Percentiles rank a stretch among this genome's conserved stretches.
Conservation (phyloP, 2,797 vertebrate species). For the Phoxinus dragarum region DNA sequence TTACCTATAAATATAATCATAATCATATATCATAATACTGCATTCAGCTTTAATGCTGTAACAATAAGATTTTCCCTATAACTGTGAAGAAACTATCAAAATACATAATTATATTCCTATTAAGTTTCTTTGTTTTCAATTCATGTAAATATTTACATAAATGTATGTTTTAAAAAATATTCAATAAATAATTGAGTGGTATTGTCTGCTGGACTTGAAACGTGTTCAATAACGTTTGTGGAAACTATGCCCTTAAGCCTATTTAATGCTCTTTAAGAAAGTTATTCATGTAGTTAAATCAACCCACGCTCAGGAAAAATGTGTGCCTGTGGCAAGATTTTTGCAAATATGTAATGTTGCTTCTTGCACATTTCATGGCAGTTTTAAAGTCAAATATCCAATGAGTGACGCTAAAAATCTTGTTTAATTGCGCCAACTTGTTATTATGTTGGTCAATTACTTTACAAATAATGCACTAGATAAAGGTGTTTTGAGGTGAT, state of each 20-base stretch:
- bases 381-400: neutral
- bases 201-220: neutral
- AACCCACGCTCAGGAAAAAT: neutral
- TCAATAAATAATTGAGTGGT: neutral
- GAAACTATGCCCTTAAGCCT: neutral
- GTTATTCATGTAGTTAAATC: neutral
- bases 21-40: neutral
- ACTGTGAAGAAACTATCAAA: too few relatives aligned
- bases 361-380: neutral
- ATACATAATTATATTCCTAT: neutral
- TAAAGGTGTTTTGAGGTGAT: neutral
- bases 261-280: neutral
- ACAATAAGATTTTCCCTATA: too few relatives aligned
- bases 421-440: neutral
- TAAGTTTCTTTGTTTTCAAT: neutral
- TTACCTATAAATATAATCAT: too few relatives aligned
- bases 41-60: neutral
- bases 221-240: neutral
- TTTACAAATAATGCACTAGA: neutral
- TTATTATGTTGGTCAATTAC: neutral
- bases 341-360: neutral
- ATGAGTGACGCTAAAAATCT: neutral
- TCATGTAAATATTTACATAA: neutral
- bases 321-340: neutral
- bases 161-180: neutral